These are phyloP conservation scores for Cebidichthys violaceus DNA, from an alignment of 2,113 vertebrate genomes.

Conservation along the genomic window DNA sequence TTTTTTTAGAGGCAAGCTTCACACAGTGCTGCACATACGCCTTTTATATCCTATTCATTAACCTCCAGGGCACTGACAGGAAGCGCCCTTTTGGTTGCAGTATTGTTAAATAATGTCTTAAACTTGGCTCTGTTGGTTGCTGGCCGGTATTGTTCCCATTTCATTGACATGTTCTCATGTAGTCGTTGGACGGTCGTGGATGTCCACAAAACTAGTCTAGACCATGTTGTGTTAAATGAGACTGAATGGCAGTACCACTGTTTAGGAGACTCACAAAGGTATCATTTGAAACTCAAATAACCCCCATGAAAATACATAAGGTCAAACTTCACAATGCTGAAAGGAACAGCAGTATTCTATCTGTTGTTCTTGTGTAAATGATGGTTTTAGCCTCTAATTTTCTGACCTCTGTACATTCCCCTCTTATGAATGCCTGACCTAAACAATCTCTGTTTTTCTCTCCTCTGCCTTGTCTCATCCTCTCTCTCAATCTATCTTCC, in stretches of 20 bases:
- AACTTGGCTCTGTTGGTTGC: conserved; percentile 48
- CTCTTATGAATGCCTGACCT: not conserved
- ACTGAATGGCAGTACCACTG: not conserved
- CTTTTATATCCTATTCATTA: conserved; percentile 60
- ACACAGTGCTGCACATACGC: conserved; percentile 28
- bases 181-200: not conserved
- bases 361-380: not conserved
- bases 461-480: conserved; percentile 14
- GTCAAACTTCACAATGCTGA: not conserved
- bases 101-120: conserved; percentile 66
- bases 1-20: conserved; percentile 58
- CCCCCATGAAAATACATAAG: not conserved
- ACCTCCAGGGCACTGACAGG: conserved; percentile 62
- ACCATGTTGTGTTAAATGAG: conserved; percentile 22
- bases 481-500: conserved; percentile 1
- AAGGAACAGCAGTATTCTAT: not conserved
- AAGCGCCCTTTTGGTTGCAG: conserved; percentile 61
- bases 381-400: conserved; percentile 18
- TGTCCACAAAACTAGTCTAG: not conserved
- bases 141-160: conserved; percentile 46
- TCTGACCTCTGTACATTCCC: not conserved
- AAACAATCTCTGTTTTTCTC: conserved; percentile 4
- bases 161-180: conserved; percentile 66
- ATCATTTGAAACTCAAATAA: conserved; percentile 33
- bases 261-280: conserved; percentile 9